These are phyloP conservation scores for Clostera curtula DNA, from an alignment of 2,888 invertebrate genomes.

Conservation along the genomic window DNA sequence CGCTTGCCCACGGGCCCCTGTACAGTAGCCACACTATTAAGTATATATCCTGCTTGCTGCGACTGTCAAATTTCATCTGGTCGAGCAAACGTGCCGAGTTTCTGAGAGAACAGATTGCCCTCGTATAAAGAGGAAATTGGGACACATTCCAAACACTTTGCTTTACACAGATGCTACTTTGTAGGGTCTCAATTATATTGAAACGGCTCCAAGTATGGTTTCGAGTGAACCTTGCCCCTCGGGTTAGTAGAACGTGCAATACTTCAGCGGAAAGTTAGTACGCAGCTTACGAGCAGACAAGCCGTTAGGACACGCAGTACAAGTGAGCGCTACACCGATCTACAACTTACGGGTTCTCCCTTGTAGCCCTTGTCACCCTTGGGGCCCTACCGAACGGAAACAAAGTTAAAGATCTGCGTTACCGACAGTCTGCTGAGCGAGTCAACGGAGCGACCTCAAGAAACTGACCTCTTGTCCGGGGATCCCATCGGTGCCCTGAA, in stretches of 20 bases:
- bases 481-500: constrained; percentile 95
- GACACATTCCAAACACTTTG: too few relatives aligned
- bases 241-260: constrained; percentile 19
- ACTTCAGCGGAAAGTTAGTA: constrained; percentile 17
- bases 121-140: too few relatives aligned
- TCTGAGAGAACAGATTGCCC: too few relatives aligned
- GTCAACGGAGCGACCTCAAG: too few relatives aligned
- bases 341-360: constrained; percentile 84
- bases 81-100: too few relatives aligned
- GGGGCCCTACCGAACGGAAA: constrained; percentile 80
- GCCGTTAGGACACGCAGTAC: constrained; percentile 2
- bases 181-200: not conserved
- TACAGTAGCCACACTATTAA: not conserved
- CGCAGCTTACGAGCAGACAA: constrained; percentile 15
- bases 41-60: not conserved
- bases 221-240: constrained; percentile 2
- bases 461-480: constrained; percentile 89
- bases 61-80: not conserved
- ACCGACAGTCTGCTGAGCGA: too few relatives aligned
- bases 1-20: constrained; percentile 92
- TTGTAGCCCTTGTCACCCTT: constrained; percentile 93
- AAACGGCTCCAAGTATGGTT: constrained; percentile 9
- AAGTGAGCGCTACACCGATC: constrained; percentile 7
- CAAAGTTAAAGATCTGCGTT: too few relatives aligned
- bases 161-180: too few relatives aligned